phyloP scores from a whole-genome alignment of 2,888 invertebrate species.

The Yponomeuta evonymella region DNA sequence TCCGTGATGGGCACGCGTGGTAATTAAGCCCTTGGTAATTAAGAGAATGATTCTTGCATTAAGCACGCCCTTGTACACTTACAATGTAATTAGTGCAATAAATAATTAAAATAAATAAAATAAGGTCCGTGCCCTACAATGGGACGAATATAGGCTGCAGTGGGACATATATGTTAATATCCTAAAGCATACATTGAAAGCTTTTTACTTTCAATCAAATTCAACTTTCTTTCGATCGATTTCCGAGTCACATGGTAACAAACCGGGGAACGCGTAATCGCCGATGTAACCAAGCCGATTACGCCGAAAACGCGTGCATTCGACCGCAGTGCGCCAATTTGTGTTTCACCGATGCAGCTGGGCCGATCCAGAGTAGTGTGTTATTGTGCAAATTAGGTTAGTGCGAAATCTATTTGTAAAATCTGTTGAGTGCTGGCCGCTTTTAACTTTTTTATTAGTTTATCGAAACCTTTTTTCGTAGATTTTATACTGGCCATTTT shows the following conservation, averaged over 20 bases:
- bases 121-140: too few relatives aligned
- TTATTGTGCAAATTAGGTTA: background rate
- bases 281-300: constrained; percentile 35
- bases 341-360: constrained; percentile 20
- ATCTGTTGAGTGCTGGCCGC: background rate
- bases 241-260: background rate
- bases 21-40: too few relatives aligned
- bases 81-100: too few relatives aligned
- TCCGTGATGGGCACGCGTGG: too few relatives aligned
- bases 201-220: background rate
- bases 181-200: too few relatives aligned
- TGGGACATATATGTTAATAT: too few relatives aligned
- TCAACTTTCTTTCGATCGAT: background rate
- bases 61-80: too few relatives aligned
- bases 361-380: background rate
- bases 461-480: background rate
- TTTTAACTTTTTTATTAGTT: background rate
- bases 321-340: constrained; percentile 35
- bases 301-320: constrained; percentile 30
- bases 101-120: too few relatives aligned
- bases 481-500: too few relatives aligned
- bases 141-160: too few relatives aligned
- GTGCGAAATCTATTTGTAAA: background rate
- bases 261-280: constrained; percentile 27
- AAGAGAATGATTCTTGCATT: too few relatives aligned